Evolutionary conservation across 2,113 vertebrate species (phyloP).

Genomic region (Leptosomus discolor): DNA sequence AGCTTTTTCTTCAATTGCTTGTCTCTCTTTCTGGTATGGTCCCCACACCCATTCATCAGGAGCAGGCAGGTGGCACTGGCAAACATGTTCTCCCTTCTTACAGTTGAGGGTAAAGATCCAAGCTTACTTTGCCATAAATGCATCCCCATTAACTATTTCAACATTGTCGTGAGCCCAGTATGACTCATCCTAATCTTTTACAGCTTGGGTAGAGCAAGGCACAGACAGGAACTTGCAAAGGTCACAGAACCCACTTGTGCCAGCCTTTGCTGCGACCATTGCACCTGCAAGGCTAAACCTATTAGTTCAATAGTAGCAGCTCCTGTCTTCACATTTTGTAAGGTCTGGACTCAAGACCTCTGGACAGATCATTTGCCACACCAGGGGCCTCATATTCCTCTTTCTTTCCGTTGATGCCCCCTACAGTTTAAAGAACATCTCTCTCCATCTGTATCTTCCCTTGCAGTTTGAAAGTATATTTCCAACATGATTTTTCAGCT

Average conservation of each 20-base stretch:
- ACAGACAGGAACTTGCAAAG: not conserved
- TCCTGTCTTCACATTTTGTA: not conserved
- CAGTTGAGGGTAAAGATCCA: not conserved
- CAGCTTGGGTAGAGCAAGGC: accelerated
- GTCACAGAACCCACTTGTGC: accelerated
- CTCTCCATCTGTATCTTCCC: not conserved
- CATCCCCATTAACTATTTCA: not conserved
- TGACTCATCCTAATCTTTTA: not conserved
- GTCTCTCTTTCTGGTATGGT: not conserved
- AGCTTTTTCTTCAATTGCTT: not conserved
- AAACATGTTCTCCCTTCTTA: not conserved
- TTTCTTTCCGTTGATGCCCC: not conserved
- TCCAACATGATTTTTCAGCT: slow-evolving; percentile 26
- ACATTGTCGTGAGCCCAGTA: accelerated
- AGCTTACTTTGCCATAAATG: not conserved
- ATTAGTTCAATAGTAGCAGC: not conserved
- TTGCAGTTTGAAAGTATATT: not conserved
- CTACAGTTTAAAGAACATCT: not conserved
- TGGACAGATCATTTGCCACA: not conserved
- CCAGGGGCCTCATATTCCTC: accelerated
- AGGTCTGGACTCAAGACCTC: not conserved
- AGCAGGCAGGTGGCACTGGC: not conserved
- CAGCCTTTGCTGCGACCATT: not conserved
- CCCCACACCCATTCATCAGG: not conserved
- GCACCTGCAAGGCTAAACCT: not conserved